A percentile compares a stretch with the other conserved stretches of the same genome.
Conservation (phyloP, 2,888 invertebrate genomes). For the Leptothorax acervorum region DNA sequence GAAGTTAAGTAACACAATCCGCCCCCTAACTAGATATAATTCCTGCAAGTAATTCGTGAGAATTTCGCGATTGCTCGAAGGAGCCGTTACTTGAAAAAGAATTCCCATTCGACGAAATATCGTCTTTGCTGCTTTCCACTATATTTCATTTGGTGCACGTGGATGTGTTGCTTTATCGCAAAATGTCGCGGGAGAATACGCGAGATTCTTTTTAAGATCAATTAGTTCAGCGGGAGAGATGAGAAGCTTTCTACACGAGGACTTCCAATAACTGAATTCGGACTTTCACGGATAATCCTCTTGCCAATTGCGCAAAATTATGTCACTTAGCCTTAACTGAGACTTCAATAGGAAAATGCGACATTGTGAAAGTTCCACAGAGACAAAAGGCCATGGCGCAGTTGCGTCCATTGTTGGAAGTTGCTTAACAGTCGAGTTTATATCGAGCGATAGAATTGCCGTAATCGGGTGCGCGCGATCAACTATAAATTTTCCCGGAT, state of each 20-base stretch:
- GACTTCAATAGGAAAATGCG: constrained; percentile 53
- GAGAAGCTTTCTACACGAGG: background rate
- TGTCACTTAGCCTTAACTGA: constrained; percentile 60
- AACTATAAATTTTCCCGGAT: constrained; percentile 28
- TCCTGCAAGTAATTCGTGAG: constrained; percentile 38
- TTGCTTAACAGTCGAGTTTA: constrained; percentile 47
- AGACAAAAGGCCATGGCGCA: constrained; percentile 44
- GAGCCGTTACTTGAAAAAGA: constrained; percentile 32
- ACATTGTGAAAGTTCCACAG: constrained; percentile 51
- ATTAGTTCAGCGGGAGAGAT: constrained; percentile 7
- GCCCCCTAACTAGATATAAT: constrained; percentile 49
- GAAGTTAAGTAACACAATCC: constrained; percentile 54
- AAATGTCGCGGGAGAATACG: background rate
- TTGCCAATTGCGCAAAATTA: constrained; percentile 66
- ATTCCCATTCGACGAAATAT: constrained; percentile 34
- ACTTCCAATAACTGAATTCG: constrained; percentile 47
- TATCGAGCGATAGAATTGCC: constrained; percentile 43
- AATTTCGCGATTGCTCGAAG: constrained; percentile 40
- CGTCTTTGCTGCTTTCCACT: background rate
- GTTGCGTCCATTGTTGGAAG: constrained; percentile 40
- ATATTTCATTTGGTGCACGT: background rate
- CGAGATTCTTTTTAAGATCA: constrained; percentile 7
- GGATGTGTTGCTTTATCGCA: constrained; percentile 3
- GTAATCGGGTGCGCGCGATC: constrained; percentile 48
- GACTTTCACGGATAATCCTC: constrained; percentile 61